Conservation (phyloP, 2,113 vertebrate genomes). For the Amblyornis subalaris region DNA sequence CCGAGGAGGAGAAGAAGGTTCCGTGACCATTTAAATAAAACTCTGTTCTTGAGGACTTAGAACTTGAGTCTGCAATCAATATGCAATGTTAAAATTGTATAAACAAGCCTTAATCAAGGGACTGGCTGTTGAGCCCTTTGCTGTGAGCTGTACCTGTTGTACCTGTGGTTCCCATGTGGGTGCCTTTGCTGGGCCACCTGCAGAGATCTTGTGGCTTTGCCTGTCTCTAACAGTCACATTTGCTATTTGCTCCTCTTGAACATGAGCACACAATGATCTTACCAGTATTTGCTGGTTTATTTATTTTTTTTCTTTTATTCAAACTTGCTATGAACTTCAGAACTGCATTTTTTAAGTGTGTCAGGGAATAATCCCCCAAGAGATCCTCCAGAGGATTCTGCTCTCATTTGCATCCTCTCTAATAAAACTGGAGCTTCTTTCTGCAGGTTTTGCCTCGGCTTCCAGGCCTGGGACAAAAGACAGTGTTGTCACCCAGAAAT, state of each 20-base stretch:
- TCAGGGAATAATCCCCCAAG: background rate
- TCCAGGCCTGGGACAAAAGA: background rate
- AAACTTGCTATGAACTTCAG: background rate
- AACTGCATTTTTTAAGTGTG: background rate
- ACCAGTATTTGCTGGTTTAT: background rate
- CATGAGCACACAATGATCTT: background rate
- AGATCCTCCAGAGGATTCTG: background rate
- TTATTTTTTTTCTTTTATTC: background rate
- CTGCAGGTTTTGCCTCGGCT: background rate
- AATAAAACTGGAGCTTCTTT: background rate
- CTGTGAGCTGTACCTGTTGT: accelerated
- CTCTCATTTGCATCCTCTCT: background rate
- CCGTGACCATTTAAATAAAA: background rate
- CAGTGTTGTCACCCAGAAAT: background rate
- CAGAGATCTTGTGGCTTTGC: background rate
- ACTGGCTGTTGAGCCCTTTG: background rate
- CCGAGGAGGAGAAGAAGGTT: background rate
- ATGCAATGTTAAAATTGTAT: accelerated
- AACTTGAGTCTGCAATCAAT: background rate
- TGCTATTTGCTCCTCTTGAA: background rate
- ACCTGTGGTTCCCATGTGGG: accelerated
- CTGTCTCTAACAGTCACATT: background rate
- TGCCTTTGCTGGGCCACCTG: background rate
- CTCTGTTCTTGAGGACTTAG: background rate
- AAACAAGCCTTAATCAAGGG: background rate